Evolutionary conservation across 1,140 invertebrate species (phyloP).

Genomic region (Orchesella cincta): DNA sequence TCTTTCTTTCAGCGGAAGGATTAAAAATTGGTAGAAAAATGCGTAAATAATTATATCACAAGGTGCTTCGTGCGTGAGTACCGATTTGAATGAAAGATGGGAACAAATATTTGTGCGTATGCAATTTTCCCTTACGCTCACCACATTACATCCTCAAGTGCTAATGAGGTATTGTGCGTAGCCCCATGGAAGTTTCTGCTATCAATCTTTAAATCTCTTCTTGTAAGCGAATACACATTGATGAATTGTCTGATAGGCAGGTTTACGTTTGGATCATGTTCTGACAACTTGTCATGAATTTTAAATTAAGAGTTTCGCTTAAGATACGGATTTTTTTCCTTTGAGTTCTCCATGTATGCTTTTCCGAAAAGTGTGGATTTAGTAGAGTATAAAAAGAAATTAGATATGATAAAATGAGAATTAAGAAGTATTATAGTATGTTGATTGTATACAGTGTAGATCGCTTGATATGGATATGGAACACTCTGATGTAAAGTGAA

Average conservation of each 20-base stretch:
- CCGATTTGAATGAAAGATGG: background rate
- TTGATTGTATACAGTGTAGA: background rate
- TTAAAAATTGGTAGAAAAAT: background rate
- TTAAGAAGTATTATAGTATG: background rate
- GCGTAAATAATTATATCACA: background rate
- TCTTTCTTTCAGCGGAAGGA: background rate
- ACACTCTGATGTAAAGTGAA: background rate
- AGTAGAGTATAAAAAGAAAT: background rate
- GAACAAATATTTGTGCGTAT: too few relatives aligned
- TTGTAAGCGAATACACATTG: background rate
- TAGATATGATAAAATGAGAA: slow-evolving; percentile 16
- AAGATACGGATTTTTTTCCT: background rate
- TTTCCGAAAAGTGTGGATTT: background rate
- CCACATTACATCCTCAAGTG: too few relatives aligned
- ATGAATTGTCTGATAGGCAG: background rate
- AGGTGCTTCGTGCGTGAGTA: background rate
- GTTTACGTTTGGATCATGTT: background rate
- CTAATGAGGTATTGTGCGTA: too few relatives aligned
- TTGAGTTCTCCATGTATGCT: background rate
- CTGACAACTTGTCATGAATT: slow-evolving; percentile 17
- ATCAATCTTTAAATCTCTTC: too few relatives aligned
- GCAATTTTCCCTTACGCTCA: too few relatives aligned
- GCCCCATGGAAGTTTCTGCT: too few relatives aligned
- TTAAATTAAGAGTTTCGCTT: slow-evolving; percentile 12
- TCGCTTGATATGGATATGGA: background rate